Base-by-base conservation (phyloP, 2,797 vertebrate species). In the Gallinago solitaria region DNA sequence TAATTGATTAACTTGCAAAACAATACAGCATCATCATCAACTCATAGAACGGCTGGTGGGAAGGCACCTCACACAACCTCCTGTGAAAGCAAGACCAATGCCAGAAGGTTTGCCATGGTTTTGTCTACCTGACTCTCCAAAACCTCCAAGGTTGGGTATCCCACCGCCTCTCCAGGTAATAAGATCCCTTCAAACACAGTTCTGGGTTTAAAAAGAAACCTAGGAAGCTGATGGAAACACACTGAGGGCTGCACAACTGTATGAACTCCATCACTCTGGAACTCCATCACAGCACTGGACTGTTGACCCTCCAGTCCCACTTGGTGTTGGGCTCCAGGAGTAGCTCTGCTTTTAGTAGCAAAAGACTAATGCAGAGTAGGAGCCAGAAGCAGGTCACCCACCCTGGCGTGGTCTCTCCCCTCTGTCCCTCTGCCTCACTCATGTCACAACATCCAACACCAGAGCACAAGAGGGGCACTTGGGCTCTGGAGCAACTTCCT, bases 211-310 rank as follows among this genome's bases (percentile, higher is more conserved):
- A 45, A 83, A 81, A 61, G 17, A 61, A 73, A 23, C 11, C 19
- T 64, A 17, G 4, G 33, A 45, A 90, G 54, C 19, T 48, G 33
- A 33, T 41, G 76, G 64, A 47, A 85, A 9, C 4, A 45, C 28
- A 21, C 17, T 30, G 51, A 71, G n/a, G 3, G 43, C 30, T 64
- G 24, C 30, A 12, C 25, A 79, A 32, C 30, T 37, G 1, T 2
- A 10, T 7, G 33, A 54, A 11, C 12, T 59, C 39, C 33, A 48
- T 30, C 54, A 45, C 33, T 25, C 33, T 60, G 21, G 37, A 37
- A 37, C 12, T 37, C 37, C 37, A 37, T 37, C 37, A 37, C 41
- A 0, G 0, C 9, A 0, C 0, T 28, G 43, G 25, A 45, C 33
- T n/a, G 18, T 39, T 32, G 64, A 45, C 32, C 35, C 41, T 64